Evolutionary conservation across 2,797 vertebrate genomes (phyloP).

Genomic region (Cygnus olor): DNA sequence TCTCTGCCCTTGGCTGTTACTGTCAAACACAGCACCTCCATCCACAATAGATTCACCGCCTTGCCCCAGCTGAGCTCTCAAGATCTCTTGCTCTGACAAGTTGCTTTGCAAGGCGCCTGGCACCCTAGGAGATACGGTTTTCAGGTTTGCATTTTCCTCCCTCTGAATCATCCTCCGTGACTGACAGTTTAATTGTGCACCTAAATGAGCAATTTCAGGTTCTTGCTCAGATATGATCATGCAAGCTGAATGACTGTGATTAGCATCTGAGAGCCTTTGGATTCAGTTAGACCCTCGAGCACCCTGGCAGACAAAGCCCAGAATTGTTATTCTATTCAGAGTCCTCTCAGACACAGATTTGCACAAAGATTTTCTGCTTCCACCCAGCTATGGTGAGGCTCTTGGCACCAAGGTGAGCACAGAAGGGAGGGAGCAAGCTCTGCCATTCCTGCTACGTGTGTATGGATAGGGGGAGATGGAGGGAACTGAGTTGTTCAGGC

Average conservation of each 20-base stretch:
- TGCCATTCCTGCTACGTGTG: background rate
- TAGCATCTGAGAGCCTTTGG: rapidly evolving
- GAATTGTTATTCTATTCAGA: background rate
- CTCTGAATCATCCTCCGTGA: background rate
- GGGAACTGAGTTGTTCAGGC: background rate
- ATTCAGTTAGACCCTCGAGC: background rate
- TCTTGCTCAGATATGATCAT: background rate
- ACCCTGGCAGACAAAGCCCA: background rate
- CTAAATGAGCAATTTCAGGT: background rate
- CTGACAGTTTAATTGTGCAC: background rate
- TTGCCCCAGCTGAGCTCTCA: background rate
- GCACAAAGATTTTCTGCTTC: rapidly evolving
- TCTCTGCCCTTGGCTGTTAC: background rate
- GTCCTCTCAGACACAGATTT: background rate
- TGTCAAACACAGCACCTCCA: background rate
- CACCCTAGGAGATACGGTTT: background rate
- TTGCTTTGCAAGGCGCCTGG: background rate
- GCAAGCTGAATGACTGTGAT: background rate
- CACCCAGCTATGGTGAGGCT: background rate
- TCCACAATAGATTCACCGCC: rapidly evolving
- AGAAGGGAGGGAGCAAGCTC: background rate
- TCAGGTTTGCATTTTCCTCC: background rate
- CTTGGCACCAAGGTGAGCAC: background rate
- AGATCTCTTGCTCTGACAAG: background rate
- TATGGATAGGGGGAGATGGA: background rate